phyloP scores from a whole-genome alignment of 2,888 invertebrate genomes.

The Scaptodrosophila latifasciaeformis region DNA sequence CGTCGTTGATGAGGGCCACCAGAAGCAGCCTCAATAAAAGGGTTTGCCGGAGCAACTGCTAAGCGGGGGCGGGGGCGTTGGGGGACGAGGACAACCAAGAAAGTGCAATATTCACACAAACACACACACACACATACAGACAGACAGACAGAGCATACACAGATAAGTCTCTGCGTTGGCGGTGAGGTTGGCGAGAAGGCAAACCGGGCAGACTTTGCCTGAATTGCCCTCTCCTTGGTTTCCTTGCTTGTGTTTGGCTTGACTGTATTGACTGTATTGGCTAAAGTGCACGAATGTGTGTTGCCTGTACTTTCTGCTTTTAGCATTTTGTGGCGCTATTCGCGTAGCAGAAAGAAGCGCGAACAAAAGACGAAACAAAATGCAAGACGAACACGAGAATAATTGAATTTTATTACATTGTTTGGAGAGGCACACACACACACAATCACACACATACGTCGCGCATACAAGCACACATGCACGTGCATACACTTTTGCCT shows the following conservation, averaged over 20 bases:
- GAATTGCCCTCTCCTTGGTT: slow-evolving; percentile 9
- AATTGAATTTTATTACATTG: slow-evolving; percentile 76
- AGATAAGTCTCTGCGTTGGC: slow-evolving; percentile 6
- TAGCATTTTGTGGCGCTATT: slow-evolving; percentile 58
- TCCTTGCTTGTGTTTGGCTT: slow-evolving; percentile 13
- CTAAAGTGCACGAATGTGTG: no score
- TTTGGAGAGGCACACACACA: slow-evolving; percentile 62
- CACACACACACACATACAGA: no score
- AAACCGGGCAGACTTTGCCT: slow-evolving; percentile 22
- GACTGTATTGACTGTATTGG: not conserved
- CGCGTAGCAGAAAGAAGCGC: slow-evolving; percentile 47
- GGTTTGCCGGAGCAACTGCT: slow-evolving; percentile 21
- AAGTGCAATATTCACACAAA: slow-evolving; percentile 44
- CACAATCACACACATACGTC: slow-evolving; percentile 19
- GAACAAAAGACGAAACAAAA: slow-evolving; percentile 71
- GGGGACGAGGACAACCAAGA: slow-evolving; percentile 34
- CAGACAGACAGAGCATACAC: not conserved
- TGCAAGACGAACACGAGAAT: slow-evolving; percentile 73
- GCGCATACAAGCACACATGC: slow-evolving; percentile 17
- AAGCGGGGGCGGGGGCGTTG: not conserved
- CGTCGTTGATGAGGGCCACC: slow-evolving; percentile 19
- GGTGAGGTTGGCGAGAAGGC: slow-evolving; percentile 46
- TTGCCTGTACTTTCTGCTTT: slow-evolving; percentile 61
- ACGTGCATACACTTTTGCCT: no score
- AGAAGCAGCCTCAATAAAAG: not conserved